Base-by-base conservation (phyloP, 2,113 vertebrate species). In the Ploceus nigricollis region DNA sequence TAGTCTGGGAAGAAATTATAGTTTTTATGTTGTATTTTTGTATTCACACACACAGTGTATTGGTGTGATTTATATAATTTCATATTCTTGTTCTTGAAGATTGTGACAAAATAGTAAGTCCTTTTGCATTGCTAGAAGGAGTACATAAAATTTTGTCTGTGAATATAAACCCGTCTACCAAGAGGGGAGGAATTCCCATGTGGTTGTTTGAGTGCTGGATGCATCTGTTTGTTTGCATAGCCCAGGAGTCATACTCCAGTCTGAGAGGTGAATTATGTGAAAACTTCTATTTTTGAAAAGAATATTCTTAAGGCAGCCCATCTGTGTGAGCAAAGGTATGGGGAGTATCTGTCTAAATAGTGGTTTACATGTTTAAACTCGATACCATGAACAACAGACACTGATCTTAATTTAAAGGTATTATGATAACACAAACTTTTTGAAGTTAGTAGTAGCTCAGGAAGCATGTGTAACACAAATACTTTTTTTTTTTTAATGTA, bases 21-120 rank as follows among this genome's bases (percentile, higher is more conserved):
- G 54, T 16, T 81, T n/a, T 85, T 73, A 24, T 39, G 3, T 33
- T 71, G 24, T 47, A 9, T 63, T 72, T 83, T 17, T 58, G 33
- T 47, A 28, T 42, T 31, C 4, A n/a, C 2, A 18, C 24, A 15
- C 1, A 2, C 2, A 33, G 1, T 19, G 22, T 15, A 60, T 87
- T 37, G n/a, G 3, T 89, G 19, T 90, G 57, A 54, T 50, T 83
- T 82, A 24, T 57, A 28, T 73, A 20, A 25, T 68, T 45, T 83
- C 6, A 33, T 82, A 5, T 64, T 82, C 42, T 86, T 53, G 3
- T 58, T 30, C 57, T 85, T 84, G 0, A 6, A 39, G 61, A 80
- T 7, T 31, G 16, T 73, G 48, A 71, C 44, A 82, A 92, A 94
- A 19, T 33, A 68, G 7, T 78, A 42, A 75, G 16, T 44, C 60